Evolutionary conservation across 2,888 invertebrate species (phyloP), one percentile per base, ranked within the genome.

Genomic region (Timema podura): DNA sequence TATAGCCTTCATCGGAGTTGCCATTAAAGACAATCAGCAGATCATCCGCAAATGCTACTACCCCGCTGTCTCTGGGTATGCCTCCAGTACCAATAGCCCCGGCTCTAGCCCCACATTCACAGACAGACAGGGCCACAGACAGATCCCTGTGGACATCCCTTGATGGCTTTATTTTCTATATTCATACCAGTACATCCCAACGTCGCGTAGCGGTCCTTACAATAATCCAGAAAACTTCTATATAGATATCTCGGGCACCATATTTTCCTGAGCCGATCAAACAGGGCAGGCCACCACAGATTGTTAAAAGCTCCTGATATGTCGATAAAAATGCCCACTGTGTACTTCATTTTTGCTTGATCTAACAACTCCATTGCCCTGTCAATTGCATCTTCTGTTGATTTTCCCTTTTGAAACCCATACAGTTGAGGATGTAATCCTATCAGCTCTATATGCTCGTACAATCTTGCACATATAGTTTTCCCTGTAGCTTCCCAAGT

Each of bases 21-120:
- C 48, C 46, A 7, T 65, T n/a, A n/a, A 65, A 48, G 8, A 65
- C 13, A 11, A 0, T 13, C 15, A 65, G 2, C 6, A 13, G 5
- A 15, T 65, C 65, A 11, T 65, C 65, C 5, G 65, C 11, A n/a
- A n/a, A 65, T 1, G n/a, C n/a, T 6, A 65, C n/a, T 46, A n/a
- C 13, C 48, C 6, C 16, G 7, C 5, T 45, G 30, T 13, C 7
- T 57, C 0, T 11, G 0, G 7, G 2, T 57, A 9, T 0, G 6
- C 13, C 15, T 57, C 30, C 9, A 57, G 9, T 16, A 16, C 13
- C 10, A 16, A 15, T 30, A 47, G 30, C 7, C 10, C 6, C 45
- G 46, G 30, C 2, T 65, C 65, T 30, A 65, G 48, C 6, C 46
- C 65, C 11, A 65, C 48, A 48, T 46, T 47, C 65, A n/a, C 65